Percentiles rank a stretch among this genome's conserved stretches.
Conservation (phyloP, 1,140 invertebrate species). For the Ectropis grisescens region DNA sequence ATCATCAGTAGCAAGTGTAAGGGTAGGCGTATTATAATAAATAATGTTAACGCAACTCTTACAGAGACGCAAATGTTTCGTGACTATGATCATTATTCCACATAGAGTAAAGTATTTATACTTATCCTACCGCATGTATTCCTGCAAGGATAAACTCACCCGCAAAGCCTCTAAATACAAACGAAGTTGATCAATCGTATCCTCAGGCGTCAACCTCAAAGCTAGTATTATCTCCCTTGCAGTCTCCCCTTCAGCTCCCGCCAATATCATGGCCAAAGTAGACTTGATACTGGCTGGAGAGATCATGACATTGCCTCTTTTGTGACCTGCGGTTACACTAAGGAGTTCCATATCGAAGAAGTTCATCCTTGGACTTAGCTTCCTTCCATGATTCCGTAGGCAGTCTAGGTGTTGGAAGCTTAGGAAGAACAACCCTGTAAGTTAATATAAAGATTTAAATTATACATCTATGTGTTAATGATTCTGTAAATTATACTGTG, state of each 20-base stretch:
- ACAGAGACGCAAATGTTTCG: no score
- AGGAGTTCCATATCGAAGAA: conserved; percentile 72
- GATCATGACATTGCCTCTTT: conserved; percentile 74
- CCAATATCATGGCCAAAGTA: conserved; percentile 74
- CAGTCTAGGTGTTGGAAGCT: conserved; percentile 22
- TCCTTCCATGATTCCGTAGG: conserved; percentile 1
- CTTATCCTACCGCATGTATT: neutral
- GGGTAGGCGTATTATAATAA: no score
- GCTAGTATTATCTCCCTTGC: conserved; percentile 72
- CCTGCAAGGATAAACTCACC: neutral
- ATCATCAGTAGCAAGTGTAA: no score
- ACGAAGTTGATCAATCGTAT: neutral
- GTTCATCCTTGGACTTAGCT: conserved; percentile 57
- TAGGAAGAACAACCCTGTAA: conserved; percentile 5
- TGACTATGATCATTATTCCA: no score
- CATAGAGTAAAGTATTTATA: neutral
- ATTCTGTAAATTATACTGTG: no score
- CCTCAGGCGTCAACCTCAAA: conserved; percentile 64
- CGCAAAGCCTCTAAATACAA: neutral
- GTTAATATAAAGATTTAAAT: no score
- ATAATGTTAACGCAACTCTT: no score
- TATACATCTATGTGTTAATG: no score
- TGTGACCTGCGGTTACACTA: conserved; percentile 33
- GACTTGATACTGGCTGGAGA: conserved; percentile 79
- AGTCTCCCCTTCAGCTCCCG: conserved; percentile 73